A percentile compares a stretch with the other conserved stretches of the same genome.
Conservation (phyloP, 2,888 invertebrate species). For the Phaedon cochleariae region DNA sequence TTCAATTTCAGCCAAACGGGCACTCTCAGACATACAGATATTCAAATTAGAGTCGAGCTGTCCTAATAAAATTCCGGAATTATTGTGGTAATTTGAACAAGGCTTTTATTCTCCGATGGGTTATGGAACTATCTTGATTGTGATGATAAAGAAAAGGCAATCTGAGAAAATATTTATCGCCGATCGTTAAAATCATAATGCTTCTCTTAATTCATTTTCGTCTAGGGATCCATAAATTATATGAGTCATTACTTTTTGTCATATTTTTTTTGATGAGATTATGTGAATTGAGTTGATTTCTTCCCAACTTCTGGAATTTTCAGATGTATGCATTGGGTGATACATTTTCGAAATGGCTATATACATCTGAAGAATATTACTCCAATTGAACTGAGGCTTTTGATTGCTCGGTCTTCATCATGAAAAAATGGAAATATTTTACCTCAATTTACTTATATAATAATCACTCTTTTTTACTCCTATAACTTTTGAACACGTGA, state of each 20-base stretch:
- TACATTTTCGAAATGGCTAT: too few relatives aligned
- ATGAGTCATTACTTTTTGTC: constrained; percentile 23
- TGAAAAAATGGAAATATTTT: too few relatives aligned
- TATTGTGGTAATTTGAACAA: constrained; percentile 33
- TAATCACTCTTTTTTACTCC: too few relatives aligned
- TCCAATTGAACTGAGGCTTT: too few relatives aligned
- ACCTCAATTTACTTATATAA: too few relatives aligned
- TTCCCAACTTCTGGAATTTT: too few relatives aligned
- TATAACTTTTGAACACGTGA: too few relatives aligned
- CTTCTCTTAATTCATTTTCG: constrained; percentile 10
- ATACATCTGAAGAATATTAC: too few relatives aligned
- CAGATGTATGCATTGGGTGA: too few relatives aligned
- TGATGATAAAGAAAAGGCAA: background rate
- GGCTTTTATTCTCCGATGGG: constrained; percentile 22
- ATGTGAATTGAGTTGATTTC: background rate
- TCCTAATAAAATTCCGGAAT: constrained; percentile 31
- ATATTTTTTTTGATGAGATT: constrained; percentile 7
- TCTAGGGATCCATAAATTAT: constrained; percentile 26
- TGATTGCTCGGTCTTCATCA: too few relatives aligned
- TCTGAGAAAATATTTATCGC: background rate
- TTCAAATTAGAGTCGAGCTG: constrained; percentile 33
- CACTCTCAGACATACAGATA: constrained; percentile 25
- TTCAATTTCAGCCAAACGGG: constrained; percentile 23
- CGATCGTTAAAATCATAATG: background rate
- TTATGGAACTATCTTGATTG: constrained; percentile 6